A percentile compares a stretch with the other conserved stretches of the same genome.
phyloP scores from a whole-genome alignment of 2,113 vertebrate genomes.

The Indri indri region DNA sequence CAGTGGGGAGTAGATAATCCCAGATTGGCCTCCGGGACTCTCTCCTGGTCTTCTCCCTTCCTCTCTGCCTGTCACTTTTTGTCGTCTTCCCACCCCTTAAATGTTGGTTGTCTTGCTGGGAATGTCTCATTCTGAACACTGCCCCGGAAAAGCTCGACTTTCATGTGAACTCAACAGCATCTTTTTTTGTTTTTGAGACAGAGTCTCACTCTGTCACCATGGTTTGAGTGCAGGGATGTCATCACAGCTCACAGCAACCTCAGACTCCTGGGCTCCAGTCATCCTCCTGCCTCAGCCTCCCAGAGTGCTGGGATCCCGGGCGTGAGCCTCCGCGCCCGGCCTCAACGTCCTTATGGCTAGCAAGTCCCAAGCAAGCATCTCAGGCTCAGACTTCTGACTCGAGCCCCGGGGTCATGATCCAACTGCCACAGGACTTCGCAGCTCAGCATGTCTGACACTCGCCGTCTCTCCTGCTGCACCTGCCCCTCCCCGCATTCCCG shows the following conservation, averaged over 20 bases:
- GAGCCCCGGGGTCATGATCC: not conserved
- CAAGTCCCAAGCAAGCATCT: not conserved
- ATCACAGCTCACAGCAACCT: too few species aligned
- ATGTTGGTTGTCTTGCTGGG: not conserved
- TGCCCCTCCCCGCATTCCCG: not conserved
- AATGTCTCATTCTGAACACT: fast-evolving
- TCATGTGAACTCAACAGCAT: too few species aligned
- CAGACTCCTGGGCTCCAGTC: too few species aligned
- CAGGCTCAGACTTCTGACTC: not conserved
- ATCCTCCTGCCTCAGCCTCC: too few species aligned
- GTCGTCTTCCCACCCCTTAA: not conserved
- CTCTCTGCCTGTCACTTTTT: not conserved
- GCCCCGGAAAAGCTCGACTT: not conserved
- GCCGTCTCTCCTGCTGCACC: not conserved
- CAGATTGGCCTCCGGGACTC: not conserved
- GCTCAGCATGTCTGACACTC: not conserved
- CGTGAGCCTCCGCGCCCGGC: fast-evolving
- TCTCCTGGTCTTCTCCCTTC: not conserved
- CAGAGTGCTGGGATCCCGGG: too few species aligned
- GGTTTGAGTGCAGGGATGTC: too few species aligned
- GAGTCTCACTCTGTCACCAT: too few species aligned
- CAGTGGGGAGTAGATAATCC: not conserved
- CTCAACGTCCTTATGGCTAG: not conserved
- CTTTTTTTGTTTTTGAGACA: too few species aligned
- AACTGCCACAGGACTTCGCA: not conserved